Conservation (phyloP, 92 coral and sea anemone genomes). For the Siderastrea radians region DNA sequence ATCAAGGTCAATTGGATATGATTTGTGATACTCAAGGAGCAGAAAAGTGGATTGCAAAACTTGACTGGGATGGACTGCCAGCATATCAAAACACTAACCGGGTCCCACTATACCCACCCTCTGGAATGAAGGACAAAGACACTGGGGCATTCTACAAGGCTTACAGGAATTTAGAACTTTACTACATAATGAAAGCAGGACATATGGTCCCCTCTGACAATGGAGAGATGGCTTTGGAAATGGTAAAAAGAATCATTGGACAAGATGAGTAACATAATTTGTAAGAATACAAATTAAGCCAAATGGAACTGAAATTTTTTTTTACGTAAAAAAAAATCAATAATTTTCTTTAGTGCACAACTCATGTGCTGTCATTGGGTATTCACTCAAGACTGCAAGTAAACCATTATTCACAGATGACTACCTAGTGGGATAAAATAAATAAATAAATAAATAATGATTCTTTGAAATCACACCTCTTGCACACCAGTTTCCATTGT, state of each 20-base stretch:
- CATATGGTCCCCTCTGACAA: slow-evolving; percentile 98
- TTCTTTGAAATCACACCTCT: no score
- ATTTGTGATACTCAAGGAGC: slow-evolving; percentile 91
- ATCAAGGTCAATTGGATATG: slow-evolving; percentile 96
- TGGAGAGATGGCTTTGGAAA: slow-evolving; percentile 98
- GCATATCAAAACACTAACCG: slow-evolving; percentile 62
- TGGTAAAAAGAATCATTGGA: slow-evolving; percentile 80
- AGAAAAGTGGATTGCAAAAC: slow-evolving; percentile 85
- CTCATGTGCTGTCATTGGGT: no score
- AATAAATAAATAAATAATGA: no score
- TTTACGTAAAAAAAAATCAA: no score
- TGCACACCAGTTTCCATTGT: no score
- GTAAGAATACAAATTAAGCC: no score
- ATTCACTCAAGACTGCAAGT: no score
- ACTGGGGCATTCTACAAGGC: slow-evolving; percentile 95
- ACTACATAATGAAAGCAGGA: slow-evolving; percentile 92
- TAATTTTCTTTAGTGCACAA: no score
- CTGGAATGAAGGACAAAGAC: slow-evolving; percentile 73
- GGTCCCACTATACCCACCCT: slow-evolving; percentile 88
- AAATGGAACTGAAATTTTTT: no score
- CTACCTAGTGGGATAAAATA: no score
- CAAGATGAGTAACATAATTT: not conserved
- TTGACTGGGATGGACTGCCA: slow-evolving; percentile 83
- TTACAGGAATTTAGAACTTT: slow-evolving; percentile 82
- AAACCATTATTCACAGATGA: no score